Evolutionary conservation across 1,140 invertebrate genomes (phyloP).

Genomic region (Microplitis mediator): DNA sequence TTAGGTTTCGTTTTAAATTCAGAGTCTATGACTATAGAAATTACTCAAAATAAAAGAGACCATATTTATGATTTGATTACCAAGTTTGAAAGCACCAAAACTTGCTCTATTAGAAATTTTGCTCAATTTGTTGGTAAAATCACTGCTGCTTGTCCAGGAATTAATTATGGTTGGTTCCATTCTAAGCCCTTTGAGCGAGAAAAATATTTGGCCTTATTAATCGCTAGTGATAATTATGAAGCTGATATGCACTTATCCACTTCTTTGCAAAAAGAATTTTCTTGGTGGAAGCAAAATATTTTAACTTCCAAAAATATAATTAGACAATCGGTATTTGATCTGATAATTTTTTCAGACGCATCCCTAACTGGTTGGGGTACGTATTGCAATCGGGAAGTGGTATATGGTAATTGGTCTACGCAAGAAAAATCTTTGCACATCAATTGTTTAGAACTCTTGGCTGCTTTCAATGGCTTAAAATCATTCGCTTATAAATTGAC

Average conservation of each 20-base stretch:
- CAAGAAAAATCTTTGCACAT: no score
- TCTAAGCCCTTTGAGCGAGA: conserved; percentile 25
- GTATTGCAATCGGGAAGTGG: no score
- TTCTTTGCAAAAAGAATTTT: background rate
- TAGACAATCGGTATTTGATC: background rate
- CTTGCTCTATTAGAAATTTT: conserved; percentile 11
- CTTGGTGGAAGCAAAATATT: conserved; percentile 10
- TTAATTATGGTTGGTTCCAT: conserved; percentile 36
- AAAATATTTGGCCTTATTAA: conserved; percentile 1
- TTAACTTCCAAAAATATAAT: conserved; percentile 5
- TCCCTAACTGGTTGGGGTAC: no score
- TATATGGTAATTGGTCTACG: no score
- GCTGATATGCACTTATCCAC: background rate
- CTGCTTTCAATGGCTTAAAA: no score
- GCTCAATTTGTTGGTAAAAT: conserved; percentile 32
- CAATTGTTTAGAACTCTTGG: no score
- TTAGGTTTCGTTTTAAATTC: conserved; percentile 24
- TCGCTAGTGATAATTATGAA: background rate
- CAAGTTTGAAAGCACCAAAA: background rate
- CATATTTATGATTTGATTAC: conserved; percentile 10
- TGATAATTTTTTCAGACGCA: background rate
- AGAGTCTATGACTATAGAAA: conserved; percentile 20
- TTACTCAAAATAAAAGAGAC: conserved; percentile 29
- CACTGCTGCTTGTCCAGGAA: conserved; percentile 32
- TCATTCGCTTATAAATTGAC: no score